Percentiles rank a stretch among this genome's conserved stretches.
phyloP scores from a whole-genome alignment of 2,797 vertebrate genomes.

The Sarcoramphus papa region DNA sequence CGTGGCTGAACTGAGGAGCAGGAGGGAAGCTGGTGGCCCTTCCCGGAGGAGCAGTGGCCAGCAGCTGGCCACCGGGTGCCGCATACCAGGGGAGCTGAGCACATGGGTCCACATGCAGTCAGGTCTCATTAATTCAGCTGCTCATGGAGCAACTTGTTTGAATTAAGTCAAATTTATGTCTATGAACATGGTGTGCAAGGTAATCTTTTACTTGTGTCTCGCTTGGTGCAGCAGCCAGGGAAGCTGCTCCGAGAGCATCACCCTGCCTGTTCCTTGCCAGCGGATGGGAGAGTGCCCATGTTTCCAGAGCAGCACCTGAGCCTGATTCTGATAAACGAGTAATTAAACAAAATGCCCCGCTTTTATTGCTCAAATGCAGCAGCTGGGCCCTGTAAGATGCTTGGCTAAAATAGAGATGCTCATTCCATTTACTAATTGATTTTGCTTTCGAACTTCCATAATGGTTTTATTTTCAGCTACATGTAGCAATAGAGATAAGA shows the following conservation, averaged over 20 bases:
- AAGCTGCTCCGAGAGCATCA: background rate
- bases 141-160: background rate
- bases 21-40: background rate
- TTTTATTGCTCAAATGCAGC: background rate
- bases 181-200: background rate
- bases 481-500: background rate
- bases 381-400: background rate
- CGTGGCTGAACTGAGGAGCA: fast-evolving
- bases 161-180: background rate
- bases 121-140: background rate
- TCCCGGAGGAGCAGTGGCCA: background rate
- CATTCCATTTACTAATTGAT: background rate
- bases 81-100: fast-evolving
- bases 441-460: background rate
- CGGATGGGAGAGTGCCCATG: background rate
- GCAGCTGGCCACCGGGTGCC: too few relatives aligned
- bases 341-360: background rate
- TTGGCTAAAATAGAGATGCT: background rate
- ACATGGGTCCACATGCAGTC: fast-evolving
- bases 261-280: background rate
- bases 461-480: background rate
- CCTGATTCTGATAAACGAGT: background rate
- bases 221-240: background rate
- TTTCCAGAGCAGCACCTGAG: background rate
- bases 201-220: background rate